Conservation (phyloP, 2,113 vertebrate genomes). For the Engraulis encrasicolus region DNA sequence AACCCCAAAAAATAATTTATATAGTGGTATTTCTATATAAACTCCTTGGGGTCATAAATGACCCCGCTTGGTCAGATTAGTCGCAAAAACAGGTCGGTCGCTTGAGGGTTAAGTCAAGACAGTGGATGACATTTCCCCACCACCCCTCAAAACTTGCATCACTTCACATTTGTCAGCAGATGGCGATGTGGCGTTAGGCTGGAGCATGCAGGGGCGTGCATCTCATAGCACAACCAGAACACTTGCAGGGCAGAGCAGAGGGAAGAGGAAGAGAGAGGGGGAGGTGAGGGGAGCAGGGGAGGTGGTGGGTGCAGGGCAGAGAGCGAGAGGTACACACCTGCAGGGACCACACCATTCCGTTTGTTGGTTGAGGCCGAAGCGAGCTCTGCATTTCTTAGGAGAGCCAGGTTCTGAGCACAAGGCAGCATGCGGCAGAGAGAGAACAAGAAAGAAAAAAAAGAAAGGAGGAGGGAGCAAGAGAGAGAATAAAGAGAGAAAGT, state of each 20-base stretch:
- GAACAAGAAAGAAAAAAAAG: constrained; percentile 39
- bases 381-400: constrained; percentile 99
- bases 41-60: too few species aligned
- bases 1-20: too few species aligned
- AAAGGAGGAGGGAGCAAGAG: constrained; percentile 19
- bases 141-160: not conserved
- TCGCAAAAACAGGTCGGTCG: too few species aligned
- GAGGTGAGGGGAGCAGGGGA: constrained; percentile 57
- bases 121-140: not conserved
- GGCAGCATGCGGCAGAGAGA: constrained; percentile 78
- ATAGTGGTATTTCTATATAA: too few species aligned
- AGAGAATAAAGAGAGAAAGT: constrained; percentile 59
- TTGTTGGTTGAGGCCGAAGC: constrained; percentile 99
- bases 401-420: constrained; percentile 95
- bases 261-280: constrained; percentile 72
- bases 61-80: too few species aligned
- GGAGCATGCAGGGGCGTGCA: constrained; percentile 57
- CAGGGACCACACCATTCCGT: constrained; percentile 99
- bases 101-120: not conserved
- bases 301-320: constrained; percentile 62
- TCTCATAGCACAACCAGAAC: constrained; percentile 17
- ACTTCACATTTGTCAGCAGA: not conserved
- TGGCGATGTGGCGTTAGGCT: constrained; percentile 22
- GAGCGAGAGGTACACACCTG: constrained; percentile 89
- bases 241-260: constrained; percentile 1